Evolutionary conservation across 2,888 invertebrate species (phyloP).

Genomic region (Scrobipalpa costella): DNA sequence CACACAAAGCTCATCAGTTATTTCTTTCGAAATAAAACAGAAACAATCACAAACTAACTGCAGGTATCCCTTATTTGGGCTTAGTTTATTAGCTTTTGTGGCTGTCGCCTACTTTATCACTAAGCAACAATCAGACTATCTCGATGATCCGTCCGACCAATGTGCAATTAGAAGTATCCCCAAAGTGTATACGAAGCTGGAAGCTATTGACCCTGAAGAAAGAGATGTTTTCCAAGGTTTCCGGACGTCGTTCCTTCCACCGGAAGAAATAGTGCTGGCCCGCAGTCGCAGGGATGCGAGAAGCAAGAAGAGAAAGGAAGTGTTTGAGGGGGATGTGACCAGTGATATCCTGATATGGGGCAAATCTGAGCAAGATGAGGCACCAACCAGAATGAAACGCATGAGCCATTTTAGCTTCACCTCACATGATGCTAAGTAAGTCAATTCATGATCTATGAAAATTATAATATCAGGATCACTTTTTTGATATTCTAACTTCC

Average conservation of each 20-base stretch:
- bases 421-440: conserved; percentile 63
- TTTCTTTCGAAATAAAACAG: conserved; percentile 54
- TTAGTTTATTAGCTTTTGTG: conserved; percentile 35
- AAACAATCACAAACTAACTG: conserved; percentile 57
- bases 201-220: conserved; percentile 76
- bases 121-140: conserved; percentile 48
- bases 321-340: conserved; percentile 53
- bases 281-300: conserved; percentile 43
- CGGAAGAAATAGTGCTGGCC: conserved; percentile 73
- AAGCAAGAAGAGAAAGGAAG: conserved; percentile 39
- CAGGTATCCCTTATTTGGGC: conserved; percentile 47
- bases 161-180: conserved; percentile 64
- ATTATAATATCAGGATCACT: background rate
- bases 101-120: conserved; percentile 53
- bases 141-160: conserved; percentile 65
- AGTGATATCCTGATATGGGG: conserved; percentile 62
- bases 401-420: conserved; percentile 57
- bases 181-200: conserved; percentile 60
- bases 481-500: background rate
- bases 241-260: conserved; percentile 83
- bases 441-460: conserved; percentile 27
- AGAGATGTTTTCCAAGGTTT: conserved; percentile 82
- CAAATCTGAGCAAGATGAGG: conserved; percentile 38
- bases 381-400: conserved; percentile 60
- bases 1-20: conserved; percentile 57